Evolutionary conservation across 2,888 invertebrate species (phyloP).

Genomic region (Aricia artaxerxes): DNA sequence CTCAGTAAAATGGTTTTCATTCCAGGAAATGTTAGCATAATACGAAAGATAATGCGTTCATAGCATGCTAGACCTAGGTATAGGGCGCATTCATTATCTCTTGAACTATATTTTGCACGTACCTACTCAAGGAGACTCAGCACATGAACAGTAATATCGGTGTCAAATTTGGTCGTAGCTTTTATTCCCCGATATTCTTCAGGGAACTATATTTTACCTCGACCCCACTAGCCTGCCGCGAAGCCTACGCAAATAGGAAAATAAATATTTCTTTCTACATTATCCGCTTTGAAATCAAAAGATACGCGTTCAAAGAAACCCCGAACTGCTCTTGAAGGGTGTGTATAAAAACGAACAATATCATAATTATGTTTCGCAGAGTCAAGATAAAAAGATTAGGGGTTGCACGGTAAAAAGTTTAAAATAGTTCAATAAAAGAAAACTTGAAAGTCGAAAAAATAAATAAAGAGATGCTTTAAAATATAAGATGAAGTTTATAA

Average conservation of each 20-base stretch:
- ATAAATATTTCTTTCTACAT: slow-evolving; percentile 13
- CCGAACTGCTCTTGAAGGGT: not conserved
- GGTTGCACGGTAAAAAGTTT: not conserved
- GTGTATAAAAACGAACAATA: slow-evolving; percentile 12
- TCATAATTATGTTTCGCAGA: not conserved
- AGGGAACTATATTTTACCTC: not conserved
- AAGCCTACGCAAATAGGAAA: not conserved
- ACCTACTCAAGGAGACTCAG: too few species aligned
- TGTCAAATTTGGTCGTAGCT: not conserved
- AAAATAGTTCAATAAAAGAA: too few species aligned
- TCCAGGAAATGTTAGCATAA: too few species aligned
- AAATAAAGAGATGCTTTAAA: too few species aligned
- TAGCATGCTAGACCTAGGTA: too few species aligned
- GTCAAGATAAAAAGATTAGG: not conserved
- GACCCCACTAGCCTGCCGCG: not conserved
- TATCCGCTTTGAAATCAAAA: slow-evolving; percentile 7
- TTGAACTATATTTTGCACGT: too few species aligned
- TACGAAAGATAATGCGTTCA: too few species aligned
- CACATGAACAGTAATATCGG: not conserved
- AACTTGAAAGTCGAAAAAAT: too few species aligned
- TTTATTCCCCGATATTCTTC: not conserved
- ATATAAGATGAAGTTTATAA: too few species aligned
- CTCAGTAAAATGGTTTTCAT: too few species aligned
- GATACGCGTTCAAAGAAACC: slow-evolving; percentile 7
- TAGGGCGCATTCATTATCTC: too few species aligned